Conservation (phyloP, 2,113 vertebrate genomes). For the Hippocampus mohnikei region DNA sequence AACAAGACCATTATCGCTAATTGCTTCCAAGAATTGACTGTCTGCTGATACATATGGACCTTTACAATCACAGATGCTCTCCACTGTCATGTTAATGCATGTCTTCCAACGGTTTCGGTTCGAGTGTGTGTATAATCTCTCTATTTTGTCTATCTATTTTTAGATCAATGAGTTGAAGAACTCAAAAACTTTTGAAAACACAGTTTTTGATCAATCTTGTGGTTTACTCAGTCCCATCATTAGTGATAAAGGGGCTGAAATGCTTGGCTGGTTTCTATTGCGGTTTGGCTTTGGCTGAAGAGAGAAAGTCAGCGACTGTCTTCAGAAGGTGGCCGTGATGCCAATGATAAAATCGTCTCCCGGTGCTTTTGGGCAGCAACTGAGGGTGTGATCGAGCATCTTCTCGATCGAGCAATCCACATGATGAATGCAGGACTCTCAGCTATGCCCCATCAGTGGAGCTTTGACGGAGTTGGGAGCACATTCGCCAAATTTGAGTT, state of each 20-base stretch:
- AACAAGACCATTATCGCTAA: slow-evolving; percentile 61
- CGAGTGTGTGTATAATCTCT: not conserved
- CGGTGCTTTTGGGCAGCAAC: not conserved
- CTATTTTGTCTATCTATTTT: not conserved
- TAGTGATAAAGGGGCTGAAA: not conserved
- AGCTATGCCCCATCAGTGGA: not conserved
- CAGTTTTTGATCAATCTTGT: too few species aligned
- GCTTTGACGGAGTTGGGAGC: not conserved
- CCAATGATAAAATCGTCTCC: not conserved
- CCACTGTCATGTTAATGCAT: not conserved
- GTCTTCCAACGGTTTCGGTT: not conserved
- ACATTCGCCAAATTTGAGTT: not conserved
- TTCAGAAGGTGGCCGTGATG: not conserved
- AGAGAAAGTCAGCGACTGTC: not conserved
- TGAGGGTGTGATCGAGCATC: not conserved
- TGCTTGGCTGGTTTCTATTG: not conserved
- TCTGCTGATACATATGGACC: slow-evolving; percentile 16
- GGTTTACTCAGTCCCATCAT: too few species aligned
- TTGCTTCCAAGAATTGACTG: slow-evolving; percentile 51
- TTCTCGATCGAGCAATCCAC: not conserved
- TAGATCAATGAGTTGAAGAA: not conserved
- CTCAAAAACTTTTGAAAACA: not conserved
- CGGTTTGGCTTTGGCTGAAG: not conserved
- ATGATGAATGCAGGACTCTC: not conserved
- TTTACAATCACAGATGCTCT: slow-evolving; percentile 8